Conservation (phyloP, 2,113 vertebrate genomes). For the Mus pahari region DNA sequence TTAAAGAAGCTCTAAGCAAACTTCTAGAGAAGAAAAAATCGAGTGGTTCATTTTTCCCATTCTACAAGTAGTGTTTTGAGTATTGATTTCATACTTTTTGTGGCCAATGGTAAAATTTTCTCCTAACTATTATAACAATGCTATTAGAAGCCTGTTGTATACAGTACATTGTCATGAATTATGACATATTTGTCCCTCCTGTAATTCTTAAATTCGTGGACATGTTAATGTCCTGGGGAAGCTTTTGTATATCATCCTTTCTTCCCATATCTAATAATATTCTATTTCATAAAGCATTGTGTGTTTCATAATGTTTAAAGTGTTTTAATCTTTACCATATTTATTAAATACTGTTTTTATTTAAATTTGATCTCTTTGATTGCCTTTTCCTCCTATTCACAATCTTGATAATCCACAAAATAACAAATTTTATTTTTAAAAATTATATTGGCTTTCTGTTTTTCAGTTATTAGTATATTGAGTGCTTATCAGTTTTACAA, state of each 20-base stretch:
- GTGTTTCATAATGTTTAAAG: not conserved
- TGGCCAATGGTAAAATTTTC: not conserved
- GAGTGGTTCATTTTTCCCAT: not conserved
- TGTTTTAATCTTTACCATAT: not conserved
- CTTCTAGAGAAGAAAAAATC: conserved; percentile 62
- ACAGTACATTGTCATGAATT: not conserved
- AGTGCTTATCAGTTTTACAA: not conserved
- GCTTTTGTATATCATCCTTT: not conserved
- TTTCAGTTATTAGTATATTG: not conserved
- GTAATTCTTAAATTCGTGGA: not conserved
- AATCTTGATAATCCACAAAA: not conserved
- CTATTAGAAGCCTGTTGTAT: not conserved
- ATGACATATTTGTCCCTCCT: too few species aligned
- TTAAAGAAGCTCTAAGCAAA: conserved; percentile 73
- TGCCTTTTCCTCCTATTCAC: not conserved
- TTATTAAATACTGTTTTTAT: not conserved
- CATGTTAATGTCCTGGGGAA: not conserved
- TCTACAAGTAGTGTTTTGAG: not conserved
- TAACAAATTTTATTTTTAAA: not conserved
- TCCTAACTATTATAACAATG: not conserved
- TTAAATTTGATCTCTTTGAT: not conserved
- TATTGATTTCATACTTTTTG: not conserved
- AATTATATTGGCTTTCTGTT: not conserved
- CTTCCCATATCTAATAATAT: not conserved
- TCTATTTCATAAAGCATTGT: not conserved